phyloP scores from a whole-genome alignment of 2,113 vertebrate genomes.

The Daboia siamensis region DNA sequence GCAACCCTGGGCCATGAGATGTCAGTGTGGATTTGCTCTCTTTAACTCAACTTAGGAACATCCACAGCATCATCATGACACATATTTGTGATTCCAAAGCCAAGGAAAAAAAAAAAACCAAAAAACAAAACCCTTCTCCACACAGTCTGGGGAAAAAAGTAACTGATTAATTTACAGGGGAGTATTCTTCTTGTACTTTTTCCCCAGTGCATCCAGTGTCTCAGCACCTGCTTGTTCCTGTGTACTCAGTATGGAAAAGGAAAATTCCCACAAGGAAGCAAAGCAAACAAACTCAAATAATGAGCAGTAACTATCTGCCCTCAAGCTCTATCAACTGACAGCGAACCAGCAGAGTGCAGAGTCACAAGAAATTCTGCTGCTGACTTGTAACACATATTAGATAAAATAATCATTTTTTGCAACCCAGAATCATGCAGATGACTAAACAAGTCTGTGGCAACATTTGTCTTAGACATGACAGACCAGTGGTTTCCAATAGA shows the following conservation, averaged over 20 bases:
- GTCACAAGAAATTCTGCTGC: not conserved
- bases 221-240: conserved; percentile 14
- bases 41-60: not conserved
- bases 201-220: not conserved
- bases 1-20: accelerated
- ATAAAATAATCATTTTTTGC: conserved; percentile 12
- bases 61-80: not conserved
- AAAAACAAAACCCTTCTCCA: not conserved
- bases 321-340: not conserved
- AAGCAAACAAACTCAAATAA: conserved; percentile 3
- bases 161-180: not conserved
- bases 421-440: not conserved
- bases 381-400: not conserved
- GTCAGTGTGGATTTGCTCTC: not conserved
- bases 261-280: conserved; percentile 13
- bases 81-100: not conserved
- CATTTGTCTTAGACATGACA: conserved; percentile 1
- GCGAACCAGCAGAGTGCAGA: conserved; percentile 1
- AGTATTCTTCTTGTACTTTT: not conserved
- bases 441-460: not conserved
- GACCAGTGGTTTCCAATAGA: conserved; percentile 9
- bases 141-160: not conserved
- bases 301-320: conserved; percentile 20
- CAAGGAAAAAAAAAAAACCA: not conserved
- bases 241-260: not conserved